Percentiles rank a stretch among this genome's conserved stretches.
Conservation (phyloP, 2,888 invertebrate species). For the Lasioglossum morio region DNA sequence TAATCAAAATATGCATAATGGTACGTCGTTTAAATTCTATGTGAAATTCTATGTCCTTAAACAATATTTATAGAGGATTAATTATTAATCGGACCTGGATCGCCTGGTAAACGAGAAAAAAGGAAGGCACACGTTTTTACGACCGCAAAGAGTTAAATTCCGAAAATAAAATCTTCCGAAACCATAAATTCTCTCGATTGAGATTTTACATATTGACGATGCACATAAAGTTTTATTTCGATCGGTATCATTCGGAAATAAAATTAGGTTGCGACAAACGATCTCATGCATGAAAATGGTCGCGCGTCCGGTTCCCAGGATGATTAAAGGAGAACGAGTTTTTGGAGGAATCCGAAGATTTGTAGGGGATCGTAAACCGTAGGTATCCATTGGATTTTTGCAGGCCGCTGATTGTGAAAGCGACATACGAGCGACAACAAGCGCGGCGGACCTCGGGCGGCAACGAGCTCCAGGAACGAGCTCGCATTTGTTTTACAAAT, state of each 20-base stretch:
- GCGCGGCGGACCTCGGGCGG: constrained; percentile 55
- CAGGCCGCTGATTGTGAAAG: constrained; percentile 55
- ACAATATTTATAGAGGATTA: too few species aligned
- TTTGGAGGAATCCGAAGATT: constrained; percentile 25
- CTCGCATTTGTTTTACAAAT: constrained; percentile 68
- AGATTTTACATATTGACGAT: neutral
- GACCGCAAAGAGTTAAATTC: too few species aligned
- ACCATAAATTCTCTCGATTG: neutral
- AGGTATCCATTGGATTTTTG: constrained; percentile 52
- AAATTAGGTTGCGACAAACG: neutral
- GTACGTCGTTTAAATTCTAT: too few species aligned
- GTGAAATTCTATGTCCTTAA: too few species aligned
- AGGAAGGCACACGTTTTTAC: too few species aligned
- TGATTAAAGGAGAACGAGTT: neutral
- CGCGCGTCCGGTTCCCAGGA: neutral
- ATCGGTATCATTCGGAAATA: neutral
- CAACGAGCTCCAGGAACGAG: constrained; percentile 64
- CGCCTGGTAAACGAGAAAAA: too few species aligned
- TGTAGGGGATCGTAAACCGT: constrained; percentile 55
- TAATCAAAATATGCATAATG: too few species aligned
- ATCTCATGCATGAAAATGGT: neutral
- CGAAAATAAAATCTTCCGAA: too few species aligned
- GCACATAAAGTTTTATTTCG: neutral
- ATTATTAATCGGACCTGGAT: too few species aligned
- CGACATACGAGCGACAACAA: constrained; percentile 51